Evolutionary conservation across 2,113 vertebrate genomes (phyloP).

Genomic region (Marmota flaviventris): DNA sequence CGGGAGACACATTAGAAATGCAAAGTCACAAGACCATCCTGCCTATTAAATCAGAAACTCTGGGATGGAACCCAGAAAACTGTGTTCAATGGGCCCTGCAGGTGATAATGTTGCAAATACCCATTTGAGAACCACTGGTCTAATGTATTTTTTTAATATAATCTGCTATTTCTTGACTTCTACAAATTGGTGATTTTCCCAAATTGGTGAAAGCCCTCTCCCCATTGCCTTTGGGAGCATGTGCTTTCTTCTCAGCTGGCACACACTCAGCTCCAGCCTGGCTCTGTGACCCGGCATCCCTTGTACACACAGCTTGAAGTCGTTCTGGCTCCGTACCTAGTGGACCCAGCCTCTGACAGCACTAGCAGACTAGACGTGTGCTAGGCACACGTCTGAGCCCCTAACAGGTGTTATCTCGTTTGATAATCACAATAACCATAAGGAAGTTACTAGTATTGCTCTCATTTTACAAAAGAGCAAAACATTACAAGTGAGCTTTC

Average conservation of each 20-base stretch:
- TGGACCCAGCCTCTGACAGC: background rate
- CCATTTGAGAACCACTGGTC: background rate
- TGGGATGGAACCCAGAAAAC: background rate
- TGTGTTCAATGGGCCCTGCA: background rate
- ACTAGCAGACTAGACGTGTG: background rate
- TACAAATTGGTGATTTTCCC: background rate
- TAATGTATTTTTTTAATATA: background rate
- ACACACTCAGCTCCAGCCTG: background rate
- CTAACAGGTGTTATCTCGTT: background rate
- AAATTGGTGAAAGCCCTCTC: background rate
- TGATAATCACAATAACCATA: background rate
- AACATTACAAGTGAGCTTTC: background rate
- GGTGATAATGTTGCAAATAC: no score
- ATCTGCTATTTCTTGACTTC: background rate
- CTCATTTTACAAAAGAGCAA: constrained; percentile 6
- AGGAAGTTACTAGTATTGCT: background rate
- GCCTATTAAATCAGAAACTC: background rate
- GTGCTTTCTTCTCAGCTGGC: background rate
- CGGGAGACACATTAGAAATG: background rate
- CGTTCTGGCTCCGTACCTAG: background rate
- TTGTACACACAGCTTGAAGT: background rate
- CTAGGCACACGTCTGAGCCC: background rate
- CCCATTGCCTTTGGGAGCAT: background rate
- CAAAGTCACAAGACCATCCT: background rate
- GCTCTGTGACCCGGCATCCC: background rate